Evolutionary conservation across 92 coral and sea anemone genomes (phyloP).

Genomic region (Palythoa grandiflora): DNA sequence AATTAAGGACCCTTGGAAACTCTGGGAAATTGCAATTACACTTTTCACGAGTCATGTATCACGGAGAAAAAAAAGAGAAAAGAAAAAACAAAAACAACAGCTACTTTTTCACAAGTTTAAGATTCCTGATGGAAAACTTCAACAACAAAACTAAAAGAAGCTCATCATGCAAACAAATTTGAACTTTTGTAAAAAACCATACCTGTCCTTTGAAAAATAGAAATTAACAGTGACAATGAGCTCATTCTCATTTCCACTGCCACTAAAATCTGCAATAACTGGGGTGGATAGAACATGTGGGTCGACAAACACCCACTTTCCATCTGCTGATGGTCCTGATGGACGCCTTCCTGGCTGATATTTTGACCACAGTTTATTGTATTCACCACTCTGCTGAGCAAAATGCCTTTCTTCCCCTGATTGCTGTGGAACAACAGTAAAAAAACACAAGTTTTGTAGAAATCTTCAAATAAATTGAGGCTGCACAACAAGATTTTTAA

Average conservation of each 20-base stretch:
- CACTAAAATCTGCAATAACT: slow-evolving; percentile 86
- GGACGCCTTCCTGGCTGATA: slow-evolving; percentile 68
- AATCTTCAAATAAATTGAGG: too few relatives aligned
- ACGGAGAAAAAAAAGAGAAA: too few relatives aligned
- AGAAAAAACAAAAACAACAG: too few relatives aligned
- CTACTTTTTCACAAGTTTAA: too few relatives aligned
- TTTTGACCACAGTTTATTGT: slow-evolving; percentile 64
- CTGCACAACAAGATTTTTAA: too few relatives aligned
- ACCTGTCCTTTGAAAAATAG: slow-evolving; percentile 88
- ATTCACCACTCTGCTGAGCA: slow-evolving; percentile 24
- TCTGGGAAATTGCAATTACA: too few relatives aligned
- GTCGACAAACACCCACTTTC: slow-evolving; percentile 76
- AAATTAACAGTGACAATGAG: slow-evolving; percentile 86
- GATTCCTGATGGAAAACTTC: too few relatives aligned
- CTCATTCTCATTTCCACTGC: slow-evolving; percentile 82
- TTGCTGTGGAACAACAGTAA: neutral
- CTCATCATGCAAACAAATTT: too few relatives aligned
- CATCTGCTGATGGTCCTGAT: slow-evolving; percentile 80
- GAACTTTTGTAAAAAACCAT: neutral
- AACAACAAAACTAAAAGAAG: too few relatives aligned
- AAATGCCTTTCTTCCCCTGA: neutral
- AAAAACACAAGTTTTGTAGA: too few relatives aligned
- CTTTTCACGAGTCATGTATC: too few relatives aligned
- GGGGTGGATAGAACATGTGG: slow-evolving; percentile 95
- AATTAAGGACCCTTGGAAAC: too few relatives aligned